Evolutionary conservation across 2,113 vertebrate species (phyloP), one percentile per base, ranked within the genome.

Genomic region (Hepsetus odoe): DNA sequence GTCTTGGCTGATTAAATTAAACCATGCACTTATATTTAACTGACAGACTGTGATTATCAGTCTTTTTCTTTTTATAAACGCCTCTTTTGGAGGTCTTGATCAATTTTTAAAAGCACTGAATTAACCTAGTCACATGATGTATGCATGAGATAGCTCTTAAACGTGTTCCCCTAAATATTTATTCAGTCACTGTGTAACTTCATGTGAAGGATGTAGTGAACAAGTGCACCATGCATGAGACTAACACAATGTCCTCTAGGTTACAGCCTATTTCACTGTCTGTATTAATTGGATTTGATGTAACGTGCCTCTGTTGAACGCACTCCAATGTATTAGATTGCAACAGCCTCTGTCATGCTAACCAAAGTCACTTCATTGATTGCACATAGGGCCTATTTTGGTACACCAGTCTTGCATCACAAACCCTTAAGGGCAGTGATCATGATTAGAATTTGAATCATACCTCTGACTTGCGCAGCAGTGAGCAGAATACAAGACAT

Each of bases 401-500:
- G 67, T 44, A 33, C 49, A 26, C 58, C 28, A 65, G 38, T 72
- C 46, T 71, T 70, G 55, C 67, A 78, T 78, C 76, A 78, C 32
- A 71, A 62, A 49, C 67, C 65, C 75, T 77, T 71, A 78, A 71
- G 67, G 76, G 67, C 67, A 71, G 40, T 44, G 10, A 64, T 32
- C 76, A 61, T 38, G 67, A 62, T 71, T 71, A 62, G 26, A 69
- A 77, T 77, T 77, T 56, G 53, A 77, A 77, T 69, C 65, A 44
- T 35, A 59, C 65, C 30, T 30, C 44, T 68, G 35, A 71, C 24
- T 40, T 61, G 22, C 56, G 40, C 22, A 32, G 67, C 68, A 42
- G 22, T 26, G 33, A 65, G 68, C 58, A 55, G 58, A 53, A 72
- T 65, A 49, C 16, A 28, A 72, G 67, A 53, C 56, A 35, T 55